Conservation (phyloP, 2,113 vertebrate species). For the Zapus hudsonius region DNA sequence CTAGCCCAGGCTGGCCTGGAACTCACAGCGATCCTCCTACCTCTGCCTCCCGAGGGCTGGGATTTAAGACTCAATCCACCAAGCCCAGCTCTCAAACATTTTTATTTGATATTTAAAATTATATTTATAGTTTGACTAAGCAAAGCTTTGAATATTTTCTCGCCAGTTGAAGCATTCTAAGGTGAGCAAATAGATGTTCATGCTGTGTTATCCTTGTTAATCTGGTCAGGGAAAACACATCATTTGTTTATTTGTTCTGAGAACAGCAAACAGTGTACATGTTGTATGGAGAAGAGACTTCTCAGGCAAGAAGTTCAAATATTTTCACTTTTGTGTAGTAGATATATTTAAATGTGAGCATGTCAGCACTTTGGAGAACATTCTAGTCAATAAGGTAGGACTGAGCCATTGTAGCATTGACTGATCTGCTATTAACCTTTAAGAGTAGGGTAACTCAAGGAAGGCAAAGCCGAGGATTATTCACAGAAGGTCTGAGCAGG, state of each 20-base stretch:
- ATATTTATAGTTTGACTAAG: background rate
- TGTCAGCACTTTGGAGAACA: background rate
- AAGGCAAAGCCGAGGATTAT: background rate
- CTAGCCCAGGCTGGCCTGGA: too few species aligned
- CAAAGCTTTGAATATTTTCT: background rate
- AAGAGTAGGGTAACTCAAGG: background rate
- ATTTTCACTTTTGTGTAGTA: slow-evolving; percentile 24
- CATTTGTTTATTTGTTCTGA: background rate
- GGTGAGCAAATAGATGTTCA: background rate
- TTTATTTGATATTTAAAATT: slow-evolving; percentile 14
- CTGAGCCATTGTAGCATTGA: background rate
- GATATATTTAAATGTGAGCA: background rate
- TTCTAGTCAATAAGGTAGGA: background rate
- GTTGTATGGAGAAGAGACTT: background rate
- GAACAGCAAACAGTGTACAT: background rate
- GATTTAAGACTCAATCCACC: too few species aligned
- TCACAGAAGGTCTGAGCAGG: background rate
- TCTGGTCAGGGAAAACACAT: background rate
- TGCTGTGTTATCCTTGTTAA: background rate
- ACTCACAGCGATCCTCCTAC: too few species aligned
- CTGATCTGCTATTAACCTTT: background rate
- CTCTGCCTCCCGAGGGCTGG: too few species aligned
- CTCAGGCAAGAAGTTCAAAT: background rate
- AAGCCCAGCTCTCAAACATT: background rate
- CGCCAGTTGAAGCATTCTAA: background rate